Evolutionary conservation across 2,113 vertebrate genomes (phyloP).

Genomic region (Halcyon senegalensis): DNA sequence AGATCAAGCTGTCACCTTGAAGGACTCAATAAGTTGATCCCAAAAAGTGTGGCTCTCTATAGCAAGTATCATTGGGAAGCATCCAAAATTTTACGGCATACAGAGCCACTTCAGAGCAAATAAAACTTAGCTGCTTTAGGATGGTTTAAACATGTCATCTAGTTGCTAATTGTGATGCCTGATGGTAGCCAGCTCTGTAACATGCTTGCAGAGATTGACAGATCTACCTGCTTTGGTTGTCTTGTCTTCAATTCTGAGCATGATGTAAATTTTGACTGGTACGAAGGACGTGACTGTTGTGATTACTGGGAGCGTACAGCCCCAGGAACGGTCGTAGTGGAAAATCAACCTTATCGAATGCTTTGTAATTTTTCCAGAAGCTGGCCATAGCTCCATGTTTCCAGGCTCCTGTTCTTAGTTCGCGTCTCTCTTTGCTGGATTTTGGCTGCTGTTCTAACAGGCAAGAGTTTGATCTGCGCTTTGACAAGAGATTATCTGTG

Average conservation of each 20-base stretch:
- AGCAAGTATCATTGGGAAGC: background rate
- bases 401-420: background rate
- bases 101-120: background rate
- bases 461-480: background rate
- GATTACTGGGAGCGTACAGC: background rate
- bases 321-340: background rate
- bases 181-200: background rate
- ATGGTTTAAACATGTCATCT: background rate
- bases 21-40: background rate
- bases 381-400: fast-evolving
- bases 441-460: background rate
- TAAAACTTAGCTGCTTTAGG: background rate
- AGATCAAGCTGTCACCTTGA: background rate
- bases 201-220: background rate
- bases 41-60: background rate
- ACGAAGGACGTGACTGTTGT: background rate
- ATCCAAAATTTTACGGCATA: background rate
- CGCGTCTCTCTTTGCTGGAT: background rate
- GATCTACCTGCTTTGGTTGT: background rate
- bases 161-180: background rate
- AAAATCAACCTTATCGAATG: background rate
- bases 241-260: background rate
- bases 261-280: background rate
- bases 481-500: background rate
- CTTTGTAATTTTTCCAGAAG: background rate